phyloP scores from a whole-genome alignment of 2,113 vertebrate species.

The Gadus chalcogrammus region DNA sequence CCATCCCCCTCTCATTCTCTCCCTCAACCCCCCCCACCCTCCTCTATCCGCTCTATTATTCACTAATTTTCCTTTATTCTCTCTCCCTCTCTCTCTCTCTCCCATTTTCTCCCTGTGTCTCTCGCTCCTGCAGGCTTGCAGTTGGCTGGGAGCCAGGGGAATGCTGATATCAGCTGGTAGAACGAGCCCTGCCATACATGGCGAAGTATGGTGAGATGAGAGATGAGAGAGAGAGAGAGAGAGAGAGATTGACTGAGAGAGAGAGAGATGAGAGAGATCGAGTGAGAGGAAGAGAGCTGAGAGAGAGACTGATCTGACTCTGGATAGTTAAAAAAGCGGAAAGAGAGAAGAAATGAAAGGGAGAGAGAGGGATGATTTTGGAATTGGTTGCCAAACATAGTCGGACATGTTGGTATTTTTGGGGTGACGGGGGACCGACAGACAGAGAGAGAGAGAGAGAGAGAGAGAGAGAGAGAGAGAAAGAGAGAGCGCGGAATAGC shows the following conservation, averaged over 20 bases:
- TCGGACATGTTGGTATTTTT: too few species aligned
- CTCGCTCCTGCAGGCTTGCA: conserved; percentile 71
- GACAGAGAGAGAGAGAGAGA: too few species aligned
- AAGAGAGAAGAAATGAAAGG: background rate
- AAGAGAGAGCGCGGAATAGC: too few species aligned
- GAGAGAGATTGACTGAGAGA: too few species aligned
- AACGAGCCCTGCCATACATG: conserved; percentile 80
- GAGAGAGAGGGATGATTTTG: too few species aligned
- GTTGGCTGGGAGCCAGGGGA: conserved; percentile 77
- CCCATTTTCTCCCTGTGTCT: conserved; percentile 52
- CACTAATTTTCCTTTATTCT: conserved; percentile 76
- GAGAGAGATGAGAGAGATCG: too few species aligned
- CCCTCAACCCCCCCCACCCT: conserved; percentile 35
- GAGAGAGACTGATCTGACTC: conserved; percentile 27
- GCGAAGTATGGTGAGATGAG: conserved; percentile 59
- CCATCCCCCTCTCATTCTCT: conserved; percentile 71
- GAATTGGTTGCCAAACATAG: too few species aligned
- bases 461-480: too few species aligned
- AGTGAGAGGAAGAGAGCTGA: too few species aligned
- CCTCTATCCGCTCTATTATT: conserved; percentile 68
- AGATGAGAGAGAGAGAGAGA: conserved; percentile 15
- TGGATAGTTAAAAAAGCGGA: background rate
- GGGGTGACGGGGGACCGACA: too few species aligned
- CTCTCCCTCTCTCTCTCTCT: conserved; percentile 45
- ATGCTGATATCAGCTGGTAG: conserved; percentile 84